Evolutionary conservation across 37 sponge, comb jelly and placozoan species (phyloP), one percentile per base, ranked within the genome.

Genomic region (Cliona cf. orientalis): DNA sequence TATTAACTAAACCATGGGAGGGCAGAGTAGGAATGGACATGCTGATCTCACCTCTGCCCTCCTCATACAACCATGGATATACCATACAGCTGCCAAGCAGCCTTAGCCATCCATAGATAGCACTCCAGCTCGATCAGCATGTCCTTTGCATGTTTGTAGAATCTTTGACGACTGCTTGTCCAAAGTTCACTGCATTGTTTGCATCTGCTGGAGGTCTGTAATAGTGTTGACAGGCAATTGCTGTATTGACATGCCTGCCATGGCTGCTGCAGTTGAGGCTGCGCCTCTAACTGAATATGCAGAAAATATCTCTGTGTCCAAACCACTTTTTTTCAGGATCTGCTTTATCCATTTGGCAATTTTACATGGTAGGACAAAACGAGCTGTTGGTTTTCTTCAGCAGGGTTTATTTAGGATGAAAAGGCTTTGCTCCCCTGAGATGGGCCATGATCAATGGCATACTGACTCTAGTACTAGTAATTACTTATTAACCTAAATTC

Each of bases 281-380:
- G 85, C 85, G 11, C 71, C 45, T 42, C 77, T 58, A 22, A 71
- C 69, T 28, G 85, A 84, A 45, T 84, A 78, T 25, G 78, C 70
- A 3, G 69, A 59, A 42, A 84, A 76, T 5, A 66, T 25, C 1
- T 41, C 12, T 33, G 76, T 58, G 35, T 78, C 68, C n/a, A n/a
- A n/a, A 21, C 75, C 84, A 31, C 73, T 45, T 14, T 31, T 37
- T 33, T 44, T 37, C 37, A 83, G 9, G 62, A 39, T 41, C 33
- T 32, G 25, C 64, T 73, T 74, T 1, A 83, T 5, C 66, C 84
- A 83, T 29, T 67, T 59, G 11, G 65, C 74, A 38, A 82, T 58
- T 7, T 45, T 2, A 73, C 55, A 41, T 65, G 84, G n/a, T 74
- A 25, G 53, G 73, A 75, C 1, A 75, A 75, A 46, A 40, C 21